Conservation (phyloP, 2,888 invertebrate genomes). For the Parnassius orleans region DNA sequence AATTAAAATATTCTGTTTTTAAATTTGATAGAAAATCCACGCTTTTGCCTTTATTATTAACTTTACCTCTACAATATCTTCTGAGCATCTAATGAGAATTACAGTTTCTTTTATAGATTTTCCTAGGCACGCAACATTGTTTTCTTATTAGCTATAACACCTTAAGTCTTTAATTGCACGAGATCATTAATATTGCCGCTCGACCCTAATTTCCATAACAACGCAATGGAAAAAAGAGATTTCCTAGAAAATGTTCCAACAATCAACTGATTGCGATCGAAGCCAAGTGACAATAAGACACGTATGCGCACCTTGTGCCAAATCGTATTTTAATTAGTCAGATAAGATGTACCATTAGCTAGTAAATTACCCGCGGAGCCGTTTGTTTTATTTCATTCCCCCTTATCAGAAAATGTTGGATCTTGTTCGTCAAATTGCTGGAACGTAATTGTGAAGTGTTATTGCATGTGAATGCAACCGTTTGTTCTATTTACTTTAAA, state of each 20-base stretch:
- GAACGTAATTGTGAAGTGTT: constrained; percentile 42
- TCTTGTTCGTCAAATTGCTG: constrained; percentile 68
- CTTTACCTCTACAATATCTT: too few relatives aligned
- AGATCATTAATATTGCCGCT: constrained; percentile 35
- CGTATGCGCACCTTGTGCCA: constrained; percentile 54
- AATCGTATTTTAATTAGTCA: constrained; percentile 78
- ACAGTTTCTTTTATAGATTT: not conserved
- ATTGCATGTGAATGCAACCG: constrained; percentile 30
- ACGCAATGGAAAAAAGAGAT: constrained; percentile 35
- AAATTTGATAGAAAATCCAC: too few relatives aligned
- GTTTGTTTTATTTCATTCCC: constrained; percentile 71
- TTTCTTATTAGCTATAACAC: constrained; percentile 4
- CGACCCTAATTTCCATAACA: constrained; percentile 44
- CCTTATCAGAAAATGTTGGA: constrained; percentile 68
- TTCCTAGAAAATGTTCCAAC: constrained; percentile 43
- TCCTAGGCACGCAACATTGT: constrained; percentile 9
- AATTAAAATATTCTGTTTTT: too few relatives aligned
- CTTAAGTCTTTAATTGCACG: constrained; percentile 21
- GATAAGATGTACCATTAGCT: constrained; percentile 72
- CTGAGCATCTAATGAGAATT: too few relatives aligned
- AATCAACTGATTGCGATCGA: constrained; percentile 61
- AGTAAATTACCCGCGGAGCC: constrained; percentile 67
- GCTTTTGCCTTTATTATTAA: too few relatives aligned
- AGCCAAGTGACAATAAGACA: constrained; percentile 60
- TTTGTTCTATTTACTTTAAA: not conserved